Conservation (phyloP, 2,888 invertebrate species). For the Pyrrhia umbra region DNA sequence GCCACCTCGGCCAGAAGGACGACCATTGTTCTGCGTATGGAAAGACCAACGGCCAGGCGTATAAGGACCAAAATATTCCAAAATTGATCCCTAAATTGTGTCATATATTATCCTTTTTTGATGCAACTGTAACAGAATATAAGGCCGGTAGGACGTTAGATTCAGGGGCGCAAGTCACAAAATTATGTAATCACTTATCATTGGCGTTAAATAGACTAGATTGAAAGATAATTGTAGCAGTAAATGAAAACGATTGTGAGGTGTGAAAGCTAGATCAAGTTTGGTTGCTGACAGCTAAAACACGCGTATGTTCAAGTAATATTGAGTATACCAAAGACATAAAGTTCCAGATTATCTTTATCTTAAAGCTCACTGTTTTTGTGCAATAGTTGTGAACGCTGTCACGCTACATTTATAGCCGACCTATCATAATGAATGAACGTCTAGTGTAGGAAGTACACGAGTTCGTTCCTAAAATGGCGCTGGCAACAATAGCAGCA, state of each 20-base stretch:
- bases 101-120: constrained; percentile 38
- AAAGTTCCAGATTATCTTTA: neutral
- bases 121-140: constrained; percentile 46
- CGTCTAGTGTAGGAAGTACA: constrained; percentile 45
- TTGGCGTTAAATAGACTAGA: no score
- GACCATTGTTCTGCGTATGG: constrained; percentile 73
- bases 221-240: no score
- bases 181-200: no score
- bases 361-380: neutral
- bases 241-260: no score
- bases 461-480: constrained; percentile 39
- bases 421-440: constrained; percentile 26
- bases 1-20: constrained; percentile 72
- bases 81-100: constrained; percentile 39
- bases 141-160: neutral
- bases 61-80: constrained; percentile 54
- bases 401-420: constrained; percentile 8
- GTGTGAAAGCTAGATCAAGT: neutral
- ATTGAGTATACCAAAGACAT: neutral
- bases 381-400: neutral
- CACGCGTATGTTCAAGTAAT: no score
- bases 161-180: neutral
- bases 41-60: constrained; percentile 52
- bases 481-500: constrained; percentile 33
- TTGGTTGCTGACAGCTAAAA: no score